phyloP scores from a whole-genome alignment of 1,140 invertebrate species.

The Euura saliciscinereae region DNA sequence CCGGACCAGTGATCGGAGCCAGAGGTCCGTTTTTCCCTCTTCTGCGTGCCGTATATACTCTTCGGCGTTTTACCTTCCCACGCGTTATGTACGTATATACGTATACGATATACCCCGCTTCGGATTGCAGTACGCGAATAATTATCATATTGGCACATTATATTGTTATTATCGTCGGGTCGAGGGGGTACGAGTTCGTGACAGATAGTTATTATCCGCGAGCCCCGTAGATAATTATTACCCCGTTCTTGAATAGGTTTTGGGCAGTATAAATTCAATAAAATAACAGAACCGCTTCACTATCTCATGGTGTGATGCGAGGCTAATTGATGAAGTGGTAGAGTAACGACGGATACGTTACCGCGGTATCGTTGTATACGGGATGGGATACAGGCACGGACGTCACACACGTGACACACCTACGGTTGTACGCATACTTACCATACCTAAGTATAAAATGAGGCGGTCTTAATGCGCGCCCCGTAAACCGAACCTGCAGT shows the following conservation, averaged over 20 bases:
- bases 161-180: no score
- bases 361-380: slow-evolving; percentile 15
- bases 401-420: slow-evolving; percentile 17
- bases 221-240: no score
- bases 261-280: slow-evolving; percentile 1
- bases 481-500: slow-evolving; percentile 42
- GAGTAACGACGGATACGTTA: slow-evolving; percentile 31
- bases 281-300: neutral
- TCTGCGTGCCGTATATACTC: no score
- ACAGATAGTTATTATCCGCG: no score
- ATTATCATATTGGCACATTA: no score
- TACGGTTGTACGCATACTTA: slow-evolving; percentile 6
- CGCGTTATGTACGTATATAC: no score
- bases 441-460: neutral
- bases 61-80: no score
- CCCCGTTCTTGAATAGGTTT: neutral
- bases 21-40: neutral
- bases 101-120: no score
- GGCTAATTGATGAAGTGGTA: slow-evolving; percentile 52
- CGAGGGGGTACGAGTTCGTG: no score
- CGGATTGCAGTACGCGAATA: no score
- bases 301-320: neutral
- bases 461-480: slow-evolving; percentile 4
- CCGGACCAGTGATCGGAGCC: slow-evolving; percentile 23
- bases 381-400: slow-evolving; percentile 12